Evolutionary conservation across 1,140 invertebrate genomes (phyloP), one percentile per base, ranked within the genome.

Genomic region (Drosophila pachea): DNA sequence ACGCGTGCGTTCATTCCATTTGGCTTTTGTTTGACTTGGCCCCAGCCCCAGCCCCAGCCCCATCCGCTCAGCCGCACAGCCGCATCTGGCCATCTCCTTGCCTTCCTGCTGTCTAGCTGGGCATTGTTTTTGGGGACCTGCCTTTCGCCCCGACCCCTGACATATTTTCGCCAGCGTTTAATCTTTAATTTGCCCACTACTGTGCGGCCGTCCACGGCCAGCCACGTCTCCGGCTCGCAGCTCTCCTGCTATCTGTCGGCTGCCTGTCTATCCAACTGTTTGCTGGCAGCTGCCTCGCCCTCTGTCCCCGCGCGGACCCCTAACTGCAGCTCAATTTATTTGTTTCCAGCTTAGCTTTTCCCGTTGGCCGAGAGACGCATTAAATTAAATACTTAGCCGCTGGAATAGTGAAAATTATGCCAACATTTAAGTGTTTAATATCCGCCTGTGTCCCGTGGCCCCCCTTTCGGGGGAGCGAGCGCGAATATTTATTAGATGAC

Each of bases 381-480:
- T 83, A 83, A 82, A 82, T 82, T 83, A 82, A 83, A 82, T 75
- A 83, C 78, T 82, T 77, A 78, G 78, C 55, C 62, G 56, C 61
- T 72, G 53, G 72, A 67, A 70, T 66, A 62, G 78, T 66, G 75
- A 78, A 82, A 82, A 82, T 83, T 78, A 83, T 82, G 78, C 78
- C 78, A 75, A 47, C 78, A 83, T 82, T 82, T 78, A 82, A 82
- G 78, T 82, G 78, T 75, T 82, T 82, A 82, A 82, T 82, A 82
- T 82, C 78, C 78, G 74, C 70, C 78, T 63, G 78, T 64, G 74
- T 74, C 65, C n/a, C 52, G 8, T 35, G 58, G 7, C 36, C 33
- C 47, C 47, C 31, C 29, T 14, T 35, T 22, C 3, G 9, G 8
- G 31, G 32, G 38, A 12, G 31, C 12, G n/a, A 53, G 22, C 50